A percentile compares a stretch with the other conserved stretches of the same genome.
These are phyloP conservation scores for Aptenodytes forsteri DNA, from an alignment of 2,113 vertebrate species.

Conservation along the genomic window DNA sequence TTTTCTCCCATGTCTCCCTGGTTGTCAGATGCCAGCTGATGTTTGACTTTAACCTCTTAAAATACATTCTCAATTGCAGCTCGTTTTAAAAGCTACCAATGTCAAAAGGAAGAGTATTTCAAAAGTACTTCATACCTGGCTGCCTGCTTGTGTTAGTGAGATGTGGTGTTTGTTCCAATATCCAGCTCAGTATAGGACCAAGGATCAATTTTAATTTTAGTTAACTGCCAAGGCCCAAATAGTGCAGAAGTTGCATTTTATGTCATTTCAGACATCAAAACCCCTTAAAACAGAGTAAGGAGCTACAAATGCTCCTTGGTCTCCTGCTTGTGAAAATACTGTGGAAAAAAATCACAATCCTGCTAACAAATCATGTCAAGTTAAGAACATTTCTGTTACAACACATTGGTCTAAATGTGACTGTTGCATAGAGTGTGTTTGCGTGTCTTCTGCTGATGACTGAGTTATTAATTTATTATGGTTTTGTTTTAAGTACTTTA, in stretches of 20 bases:
- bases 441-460: background rate
- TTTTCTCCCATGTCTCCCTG: background rate
- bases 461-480: background rate
- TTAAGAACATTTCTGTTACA: background rate
- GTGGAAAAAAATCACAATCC: background rate
- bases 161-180: background rate
- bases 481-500: background rate
- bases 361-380: background rate
- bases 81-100: background rate
- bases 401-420: background rate
- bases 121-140: background rate
- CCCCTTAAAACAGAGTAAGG: background rate
- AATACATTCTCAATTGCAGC: background rate
- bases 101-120: background rate
- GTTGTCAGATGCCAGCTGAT: background rate
- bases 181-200: background rate
- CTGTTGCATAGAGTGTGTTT: background rate
- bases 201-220: background rate
- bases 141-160: background rate
- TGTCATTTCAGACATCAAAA: background rate
- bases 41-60: background rate
- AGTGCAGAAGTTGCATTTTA: background rate
- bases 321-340: background rate
- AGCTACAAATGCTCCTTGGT: accelerated
- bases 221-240: background rate